Conservation (phyloP, 2,113 vertebrate species). For the Prolemur simus region DNA sequence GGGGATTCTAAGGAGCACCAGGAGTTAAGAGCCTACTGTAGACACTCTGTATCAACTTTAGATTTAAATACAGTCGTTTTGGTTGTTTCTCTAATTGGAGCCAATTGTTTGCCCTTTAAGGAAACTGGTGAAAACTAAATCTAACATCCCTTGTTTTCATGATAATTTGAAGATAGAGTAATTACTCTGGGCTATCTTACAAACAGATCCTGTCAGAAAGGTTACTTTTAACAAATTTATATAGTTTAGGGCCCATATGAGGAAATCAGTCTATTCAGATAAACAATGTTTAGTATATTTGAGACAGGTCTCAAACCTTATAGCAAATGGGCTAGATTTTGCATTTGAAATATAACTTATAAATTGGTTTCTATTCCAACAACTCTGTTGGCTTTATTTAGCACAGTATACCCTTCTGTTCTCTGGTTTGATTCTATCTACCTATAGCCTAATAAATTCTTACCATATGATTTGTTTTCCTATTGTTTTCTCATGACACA, state of each 20-base stretch:
- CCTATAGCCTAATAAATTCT: background rate
- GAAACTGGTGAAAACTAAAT: background rate
- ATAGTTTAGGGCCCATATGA: background rate
- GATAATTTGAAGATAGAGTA: background rate
- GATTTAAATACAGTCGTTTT: background rate
- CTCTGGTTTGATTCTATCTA: background rate
- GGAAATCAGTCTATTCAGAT: background rate
- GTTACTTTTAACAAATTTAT: background rate
- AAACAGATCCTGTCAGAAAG: background rate
- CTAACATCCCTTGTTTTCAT: background rate
- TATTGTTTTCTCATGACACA: background rate
- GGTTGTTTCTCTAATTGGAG: background rate
- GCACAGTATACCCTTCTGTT: background rate
- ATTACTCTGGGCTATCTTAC: background rate
- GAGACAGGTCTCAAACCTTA: background rate
- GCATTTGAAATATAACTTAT: background rate
- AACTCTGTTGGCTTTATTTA: background rate
- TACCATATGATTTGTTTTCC: background rate
- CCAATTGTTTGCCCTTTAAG: background rate
- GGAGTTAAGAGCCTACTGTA: background rate
- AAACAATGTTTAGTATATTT: background rate
- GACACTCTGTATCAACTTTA: background rate
- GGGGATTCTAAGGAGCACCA: background rate
- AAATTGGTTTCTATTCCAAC: background rate
- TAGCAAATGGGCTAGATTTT: background rate